phyloP scores from a whole-genome alignment of 2,113 vertebrate species.

The Balaeniceps rex region DNA sequence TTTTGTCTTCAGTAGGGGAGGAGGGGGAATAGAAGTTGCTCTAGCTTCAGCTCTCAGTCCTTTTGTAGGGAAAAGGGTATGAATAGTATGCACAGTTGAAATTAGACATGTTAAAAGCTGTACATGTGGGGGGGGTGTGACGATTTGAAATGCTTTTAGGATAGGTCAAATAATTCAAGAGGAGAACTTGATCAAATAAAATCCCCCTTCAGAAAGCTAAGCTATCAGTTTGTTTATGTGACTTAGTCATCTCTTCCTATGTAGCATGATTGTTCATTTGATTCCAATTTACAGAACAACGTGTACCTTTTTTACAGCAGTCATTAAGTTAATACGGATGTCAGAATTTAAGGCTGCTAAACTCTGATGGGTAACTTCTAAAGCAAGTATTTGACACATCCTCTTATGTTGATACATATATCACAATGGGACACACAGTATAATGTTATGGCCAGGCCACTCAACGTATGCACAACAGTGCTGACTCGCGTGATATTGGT shows the following conservation, averaged over 20 bases:
- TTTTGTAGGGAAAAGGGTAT: not conserved
- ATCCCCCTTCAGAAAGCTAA: not conserved
- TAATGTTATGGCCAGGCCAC: not conserved
- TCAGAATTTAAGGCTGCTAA: not conserved
- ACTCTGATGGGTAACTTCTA: not conserved
- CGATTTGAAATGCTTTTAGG: constrained; percentile 1
- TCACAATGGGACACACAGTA: not conserved
- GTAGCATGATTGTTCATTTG: constrained; percentile 32
- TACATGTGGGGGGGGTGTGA: not conserved
- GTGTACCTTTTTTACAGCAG: not conserved
- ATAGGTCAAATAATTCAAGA: not conserved
- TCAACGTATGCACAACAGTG: not conserved
- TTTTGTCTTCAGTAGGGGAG: not conserved
- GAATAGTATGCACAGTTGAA: not conserved
- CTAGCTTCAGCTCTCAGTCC: not conserved
- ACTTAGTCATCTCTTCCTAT: constrained; percentile 27
- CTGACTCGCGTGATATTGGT: not conserved
- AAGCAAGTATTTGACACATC: not conserved
- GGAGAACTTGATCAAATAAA: not conserved
- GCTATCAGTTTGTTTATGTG: constrained; percentile 1
- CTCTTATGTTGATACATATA: not conserved
- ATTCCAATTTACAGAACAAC: constrained; percentile 20
- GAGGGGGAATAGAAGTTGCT: not conserved
- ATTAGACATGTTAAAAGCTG: constrained; percentile 13
- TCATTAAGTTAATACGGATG: constrained; percentile 12